A percentile compares a stretch with the other conserved stretches of the same genome.
Evolutionary conservation across 2,888 invertebrate genomes (phyloP).

Genomic region (Eupithecia subumbrata): DNA sequence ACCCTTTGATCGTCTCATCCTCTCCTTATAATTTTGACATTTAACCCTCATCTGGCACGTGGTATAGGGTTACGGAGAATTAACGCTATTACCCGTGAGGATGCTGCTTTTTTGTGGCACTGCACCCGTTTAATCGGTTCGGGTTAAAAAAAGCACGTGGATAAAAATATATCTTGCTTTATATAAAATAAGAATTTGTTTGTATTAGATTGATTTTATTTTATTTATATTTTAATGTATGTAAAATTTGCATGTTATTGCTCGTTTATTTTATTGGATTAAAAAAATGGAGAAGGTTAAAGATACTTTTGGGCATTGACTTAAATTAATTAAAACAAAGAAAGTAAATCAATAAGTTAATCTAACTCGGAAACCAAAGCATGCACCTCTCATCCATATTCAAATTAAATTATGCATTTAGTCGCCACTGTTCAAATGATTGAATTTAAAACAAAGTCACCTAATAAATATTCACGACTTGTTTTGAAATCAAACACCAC

Average conservation of each 20-base stretch:
- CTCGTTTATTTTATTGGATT: neutral
- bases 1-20: constrained; percentile 46
- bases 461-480: constrained; percentile 61
- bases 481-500: constrained; percentile 66
- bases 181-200: neutral
- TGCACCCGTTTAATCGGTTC: constrained; percentile 8
- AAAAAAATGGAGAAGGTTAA: neutral
- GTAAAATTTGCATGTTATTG: neutral
- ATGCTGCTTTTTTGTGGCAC: constrained; percentile 60
- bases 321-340: constrained; percentile 12
- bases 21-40: constrained; percentile 46
- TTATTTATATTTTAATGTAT: neutral
- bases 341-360: constrained; percentile 31
- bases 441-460: constrained; percentile 43
- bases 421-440: constrained; percentile 40
- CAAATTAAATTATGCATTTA: constrained; percentile 41
- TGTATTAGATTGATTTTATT: neutral
- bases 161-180: neutral
- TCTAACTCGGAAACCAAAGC: constrained; percentile 33
- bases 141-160: constrained; percentile 4
- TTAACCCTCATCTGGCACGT: constrained; percentile 76
- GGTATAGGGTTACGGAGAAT: constrained; percentile 65
- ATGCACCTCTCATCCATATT: constrained; percentile 43
- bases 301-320: neutral
- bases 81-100: constrained; percentile 71